phyloP scores from a whole-genome alignment of 2,113 vertebrate species.

The Numenius arquata region DNA sequence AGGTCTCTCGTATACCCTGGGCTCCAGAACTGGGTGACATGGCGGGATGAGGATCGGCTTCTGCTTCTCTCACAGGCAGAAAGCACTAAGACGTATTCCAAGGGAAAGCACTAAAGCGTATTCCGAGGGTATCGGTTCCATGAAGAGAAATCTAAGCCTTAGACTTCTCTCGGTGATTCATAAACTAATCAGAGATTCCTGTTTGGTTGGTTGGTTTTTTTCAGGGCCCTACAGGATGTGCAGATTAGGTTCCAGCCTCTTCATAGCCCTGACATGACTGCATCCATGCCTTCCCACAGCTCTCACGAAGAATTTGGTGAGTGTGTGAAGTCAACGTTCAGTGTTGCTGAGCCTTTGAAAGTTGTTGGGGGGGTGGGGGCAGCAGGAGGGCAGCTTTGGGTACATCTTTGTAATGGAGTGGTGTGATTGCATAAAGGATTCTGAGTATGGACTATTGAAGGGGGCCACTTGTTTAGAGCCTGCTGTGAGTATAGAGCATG shows the following conservation, averaged over 20 bases:
- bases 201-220: background rate
- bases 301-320: slow-evolving; percentile 87
- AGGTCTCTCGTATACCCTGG: fast-evolving
- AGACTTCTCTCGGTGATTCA: background rate
- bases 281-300: slow-evolving; percentile 76
- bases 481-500: background rate
- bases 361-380: background rate
- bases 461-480: background rate
- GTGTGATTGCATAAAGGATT: background rate
- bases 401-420: background rate
- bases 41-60: background rate
- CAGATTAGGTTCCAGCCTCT: slow-evolving; percentile 97
- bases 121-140: background rate
- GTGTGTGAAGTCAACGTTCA: background rate
- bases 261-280: slow-evolving; percentile 70
- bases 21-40: background rate
- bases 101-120: background rate
- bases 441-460: background rate
- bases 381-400: background rate
- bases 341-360: background rate
- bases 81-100: background rate
- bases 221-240: slow-evolving; percentile 92
- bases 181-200: background rate
- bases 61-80: background rate
- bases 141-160: background rate